phyloP scores from a whole-genome alignment of 2,888 invertebrate species.

The Muschampia plurimacula region DNA sequence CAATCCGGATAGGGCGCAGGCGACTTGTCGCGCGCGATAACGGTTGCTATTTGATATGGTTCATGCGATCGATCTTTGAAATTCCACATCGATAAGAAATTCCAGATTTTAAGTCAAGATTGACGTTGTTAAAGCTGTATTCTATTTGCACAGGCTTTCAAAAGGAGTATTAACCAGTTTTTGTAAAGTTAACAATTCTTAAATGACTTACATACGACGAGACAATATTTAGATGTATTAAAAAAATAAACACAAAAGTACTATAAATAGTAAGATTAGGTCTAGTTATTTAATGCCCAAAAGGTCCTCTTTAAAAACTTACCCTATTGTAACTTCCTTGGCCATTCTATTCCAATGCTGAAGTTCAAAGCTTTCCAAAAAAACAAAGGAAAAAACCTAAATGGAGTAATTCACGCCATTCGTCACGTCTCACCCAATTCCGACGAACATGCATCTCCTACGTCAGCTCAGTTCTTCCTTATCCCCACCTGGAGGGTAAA shows the following conservation, averaged over 20 bases:
- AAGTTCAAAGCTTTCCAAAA: too few relatives aligned
- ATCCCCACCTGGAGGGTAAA: conserved; percentile 74
- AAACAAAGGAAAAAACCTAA: background rate
- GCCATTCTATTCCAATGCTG: too few relatives aligned
- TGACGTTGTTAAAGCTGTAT: background rate
- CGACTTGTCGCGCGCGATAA: conserved; percentile 24
- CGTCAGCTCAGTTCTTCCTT: conserved; percentile 8
- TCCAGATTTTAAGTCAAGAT: background rate
- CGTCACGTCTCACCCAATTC: conserved; percentile 33
- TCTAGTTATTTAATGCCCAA: too few relatives aligned
- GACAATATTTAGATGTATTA: too few relatives aligned
- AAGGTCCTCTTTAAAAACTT: too few relatives aligned
- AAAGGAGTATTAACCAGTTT: too few relatives aligned
- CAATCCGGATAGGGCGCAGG: conserved; percentile 28
- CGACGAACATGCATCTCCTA: background rate
- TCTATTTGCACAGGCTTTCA: too few relatives aligned
- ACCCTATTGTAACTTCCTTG: too few relatives aligned
- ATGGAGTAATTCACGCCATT: background rate
- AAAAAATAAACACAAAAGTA: too few relatives aligned
- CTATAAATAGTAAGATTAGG: too few relatives aligned
- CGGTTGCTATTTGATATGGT: conserved; percentile 22
- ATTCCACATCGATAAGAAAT: background rate
- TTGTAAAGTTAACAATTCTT: too few relatives aligned
- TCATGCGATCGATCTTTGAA: conserved; percentile 5
- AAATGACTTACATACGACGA: too few relatives aligned